Base-by-base conservation (phyloP, 2,888 invertebrate species). In the Eristalis intricaria region DNA sequence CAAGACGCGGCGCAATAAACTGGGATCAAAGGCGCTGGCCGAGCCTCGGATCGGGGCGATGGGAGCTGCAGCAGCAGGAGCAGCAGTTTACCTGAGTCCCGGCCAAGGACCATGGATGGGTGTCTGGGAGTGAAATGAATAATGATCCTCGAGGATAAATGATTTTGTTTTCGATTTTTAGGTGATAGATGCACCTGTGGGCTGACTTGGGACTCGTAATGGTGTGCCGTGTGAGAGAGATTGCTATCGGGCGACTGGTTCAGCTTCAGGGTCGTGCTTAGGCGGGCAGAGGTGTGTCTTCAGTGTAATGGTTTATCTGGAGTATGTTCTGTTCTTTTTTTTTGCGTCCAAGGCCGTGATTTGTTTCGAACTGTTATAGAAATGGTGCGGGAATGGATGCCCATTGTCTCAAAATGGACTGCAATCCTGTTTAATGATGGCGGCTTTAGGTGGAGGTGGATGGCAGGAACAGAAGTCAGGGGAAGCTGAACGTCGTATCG, bases 1-100 rank as follows among this genome's bases (percentile, higher is more conserved):
- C 77, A 82, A 76, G 87, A 79, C 79, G 87, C 87, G 87, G 84
- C 73, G 87, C 76, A 84, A 80, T 87, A 80, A 84, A 84, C 84
- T 73, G 71, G 65, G 84, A 84, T 87, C 87, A 87, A 87, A 84
- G 84, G 80, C 76, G 66, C 26, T 15, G 58, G 11, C 4, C 8
- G 1, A 4, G 15, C 1, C 13, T 23, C 60, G 23, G 5, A 60
- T 23, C 50, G 40, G 23, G 64, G 29, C 7, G 29, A 40, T 15
- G 23, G 26, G 32, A 56, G 23, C 50, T 26, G 10, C 13, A 22
- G 35, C 73, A 83, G 70, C 76, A 77, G 40, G 8, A 35, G 19
- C 22, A 22, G 69, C 32, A 11, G 63, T 66, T 7, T n/a, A 29
- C 23, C 58, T 32, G 58, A 19, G 19, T 10, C 1, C 32, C 32